phyloP scores from a whole-genome alignment of 2,797 vertebrate genomes.

The Premnoplex brunnescens region DNA sequence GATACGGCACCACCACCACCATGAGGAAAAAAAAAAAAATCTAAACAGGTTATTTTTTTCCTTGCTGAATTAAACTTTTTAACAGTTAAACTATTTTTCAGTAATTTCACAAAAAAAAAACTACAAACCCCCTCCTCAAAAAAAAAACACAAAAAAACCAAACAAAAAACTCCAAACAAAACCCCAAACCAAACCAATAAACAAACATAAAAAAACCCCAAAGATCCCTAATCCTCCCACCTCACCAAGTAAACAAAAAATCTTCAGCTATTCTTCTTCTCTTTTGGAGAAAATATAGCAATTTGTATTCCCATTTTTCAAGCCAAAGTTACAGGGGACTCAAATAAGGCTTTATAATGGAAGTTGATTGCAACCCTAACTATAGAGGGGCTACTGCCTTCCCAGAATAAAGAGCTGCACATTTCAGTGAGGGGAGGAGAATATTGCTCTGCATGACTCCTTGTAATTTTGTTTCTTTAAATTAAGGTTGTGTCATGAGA shows the following conservation, averaged over 20 bases:
- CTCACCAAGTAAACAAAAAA: constrained; percentile 32
- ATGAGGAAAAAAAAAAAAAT: not conserved
- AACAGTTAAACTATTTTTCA: not conserved
- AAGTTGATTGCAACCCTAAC: constrained; percentile 56
- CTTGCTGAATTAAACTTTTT: not conserved
- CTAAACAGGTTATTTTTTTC: not conserved
- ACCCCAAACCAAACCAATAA: not conserved
- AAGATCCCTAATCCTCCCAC: not conserved
- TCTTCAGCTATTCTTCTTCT: constrained; percentile 13
- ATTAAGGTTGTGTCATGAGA: constrained; percentile 22
- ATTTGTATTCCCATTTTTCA: constrained; percentile 57
- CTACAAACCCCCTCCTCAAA: too few species aligned
- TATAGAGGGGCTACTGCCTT: constrained; percentile 40
- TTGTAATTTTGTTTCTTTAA: constrained; percentile 52
- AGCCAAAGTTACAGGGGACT: constrained; percentile 52
- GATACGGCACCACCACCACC: not conserved
- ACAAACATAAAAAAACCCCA: not conserved
- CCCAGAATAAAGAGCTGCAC: constrained; percentile 43
- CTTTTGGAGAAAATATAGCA: constrained; percentile 44
- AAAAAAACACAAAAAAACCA: not conserved
- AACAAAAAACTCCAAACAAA: too few species aligned
- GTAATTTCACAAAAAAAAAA: not conserved
- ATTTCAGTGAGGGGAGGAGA: constrained; percentile 46
- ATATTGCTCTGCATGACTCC: constrained; percentile 34
- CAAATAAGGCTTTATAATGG: constrained; percentile 57